Evolutionary conservation across 2,888 invertebrate species (phyloP).

Genomic region (Drosophila acutilabella): DNA sequence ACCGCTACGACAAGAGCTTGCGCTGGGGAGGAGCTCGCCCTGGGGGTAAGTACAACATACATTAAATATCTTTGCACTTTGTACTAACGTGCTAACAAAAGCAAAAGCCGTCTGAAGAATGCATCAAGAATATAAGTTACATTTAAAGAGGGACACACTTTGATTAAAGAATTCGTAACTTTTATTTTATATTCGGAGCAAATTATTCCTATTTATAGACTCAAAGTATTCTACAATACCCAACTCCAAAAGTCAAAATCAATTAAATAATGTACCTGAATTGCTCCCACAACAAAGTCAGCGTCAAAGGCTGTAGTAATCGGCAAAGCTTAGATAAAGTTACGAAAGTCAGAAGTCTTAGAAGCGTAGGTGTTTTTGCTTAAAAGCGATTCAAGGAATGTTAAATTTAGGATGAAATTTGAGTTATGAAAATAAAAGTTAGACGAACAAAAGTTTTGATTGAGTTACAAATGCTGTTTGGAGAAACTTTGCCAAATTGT

Average conservation of each 20-base stretch:
- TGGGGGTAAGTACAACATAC: conserved; percentile 59
- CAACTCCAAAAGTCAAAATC: not conserved
- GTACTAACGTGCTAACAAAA: not conserved
- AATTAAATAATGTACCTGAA: not conserved
- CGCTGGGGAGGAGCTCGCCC: conserved; percentile 80
- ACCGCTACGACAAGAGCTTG: conserved; percentile 84
- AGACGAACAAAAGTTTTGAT: conserved; percentile 14
- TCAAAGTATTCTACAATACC: no score
- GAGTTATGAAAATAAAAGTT: conserved; percentile 12
- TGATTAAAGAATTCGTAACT: no score
- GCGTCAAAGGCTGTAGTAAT: not conserved
- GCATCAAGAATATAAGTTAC: not conserved
- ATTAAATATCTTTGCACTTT: not conserved
- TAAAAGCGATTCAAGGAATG: not conserved
- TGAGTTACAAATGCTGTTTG: conserved; percentile 10
- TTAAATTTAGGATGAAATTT: conserved; percentile 12
- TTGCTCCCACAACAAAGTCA: not conserved
- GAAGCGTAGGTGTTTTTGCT: not conserved
- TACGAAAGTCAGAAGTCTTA: not conserved
- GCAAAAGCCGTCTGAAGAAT: not conserved
- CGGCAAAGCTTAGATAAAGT: not conserved
- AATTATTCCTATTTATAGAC: no score
- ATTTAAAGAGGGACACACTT: no score
- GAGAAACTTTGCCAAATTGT: not conserved
- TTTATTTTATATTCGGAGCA: no score